phyloP scores from a whole-genome alignment of 2,888 invertebrate genomes.

The Lepeophtheirus nordmannii region DNA sequence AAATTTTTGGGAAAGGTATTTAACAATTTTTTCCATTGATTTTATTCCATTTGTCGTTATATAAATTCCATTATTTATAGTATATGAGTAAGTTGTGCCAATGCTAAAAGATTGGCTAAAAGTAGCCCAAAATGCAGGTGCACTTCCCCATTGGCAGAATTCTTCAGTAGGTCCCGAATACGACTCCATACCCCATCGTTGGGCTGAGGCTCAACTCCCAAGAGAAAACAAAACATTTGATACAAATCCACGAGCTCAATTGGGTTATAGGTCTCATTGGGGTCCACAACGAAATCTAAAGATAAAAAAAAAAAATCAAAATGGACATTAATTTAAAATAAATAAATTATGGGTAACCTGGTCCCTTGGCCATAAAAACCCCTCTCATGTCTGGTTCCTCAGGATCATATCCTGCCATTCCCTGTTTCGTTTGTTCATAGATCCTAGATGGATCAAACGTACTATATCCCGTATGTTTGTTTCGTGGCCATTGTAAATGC shows the following conservation, averaged over 20 bases:
- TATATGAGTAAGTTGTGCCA: too few species aligned
- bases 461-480: constrained; percentile 19
- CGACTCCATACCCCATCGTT: constrained; percentile 33
- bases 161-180: constrained; percentile 31
- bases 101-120: too few species aligned
- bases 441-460: constrained; percentile 5
- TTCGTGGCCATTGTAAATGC: constrained; percentile 7
- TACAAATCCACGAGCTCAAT: constrained; percentile 39
- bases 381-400: constrained; percentile 31
- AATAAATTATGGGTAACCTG: constrained; percentile 29
- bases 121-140: too few species aligned
- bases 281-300: neutral
- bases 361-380: constrained; percentile 32
- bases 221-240: constrained; percentile 36
- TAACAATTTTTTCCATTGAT: neutral
- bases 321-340: neutral
- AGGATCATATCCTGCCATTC: constrained; percentile 29
- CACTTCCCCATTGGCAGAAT: constrained; percentile 26
- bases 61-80: too few species aligned
- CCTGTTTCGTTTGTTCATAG: constrained; percentile 14
- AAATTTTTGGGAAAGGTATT: neutral
- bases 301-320: too few species aligned
- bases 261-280: constrained; percentile 30
- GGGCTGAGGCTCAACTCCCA: constrained; percentile 35
- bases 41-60: too few species aligned